A percentile compares a stretch with the other conserved stretches of the same genome.
Evolutionary conservation across 1,140 invertebrate genomes (phyloP).

Genomic region (Adelges cooleyi): DNA sequence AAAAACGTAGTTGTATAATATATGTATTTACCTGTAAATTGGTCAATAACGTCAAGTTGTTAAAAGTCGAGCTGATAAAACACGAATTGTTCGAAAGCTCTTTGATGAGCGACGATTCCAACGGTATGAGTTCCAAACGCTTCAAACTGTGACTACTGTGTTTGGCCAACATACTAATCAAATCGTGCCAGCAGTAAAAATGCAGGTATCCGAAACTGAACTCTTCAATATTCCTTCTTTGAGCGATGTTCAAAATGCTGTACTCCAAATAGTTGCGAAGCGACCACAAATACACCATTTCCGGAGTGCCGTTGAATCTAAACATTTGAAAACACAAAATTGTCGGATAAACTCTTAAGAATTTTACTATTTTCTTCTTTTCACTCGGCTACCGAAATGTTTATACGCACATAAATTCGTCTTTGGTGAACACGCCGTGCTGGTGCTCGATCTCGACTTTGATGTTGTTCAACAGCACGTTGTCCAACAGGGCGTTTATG

Average conservation of each 20-base stretch:
- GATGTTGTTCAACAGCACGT: conserved; percentile 2
- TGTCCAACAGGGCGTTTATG: neutral
- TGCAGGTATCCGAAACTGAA: conserved; percentile 15
- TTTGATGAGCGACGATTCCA: neutral
- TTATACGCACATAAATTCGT: neutral
- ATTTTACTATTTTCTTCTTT: neutral
- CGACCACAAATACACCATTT: neutral
- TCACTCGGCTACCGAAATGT: no score
- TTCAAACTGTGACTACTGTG: conserved; percentile 12
- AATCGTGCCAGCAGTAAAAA: conserved; percentile 20
- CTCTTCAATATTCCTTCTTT: conserved; percentile 10
- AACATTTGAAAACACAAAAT: neutral
- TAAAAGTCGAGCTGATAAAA: conserved; percentile 1
- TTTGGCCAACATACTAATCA: conserved; percentile 8
- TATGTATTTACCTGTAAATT: conserved; percentile 12
- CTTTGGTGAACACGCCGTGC: neutral
- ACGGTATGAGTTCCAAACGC: conserved; percentile 1
- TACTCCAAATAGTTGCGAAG: conserved; percentile 2
- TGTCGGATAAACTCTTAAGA: neutral
- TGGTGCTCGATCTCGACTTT: neutral
- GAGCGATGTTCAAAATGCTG: neutral
- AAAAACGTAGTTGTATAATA: no score
- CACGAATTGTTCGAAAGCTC: neutral
- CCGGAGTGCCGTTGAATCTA: neutral
- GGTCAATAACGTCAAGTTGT: neutral